These are phyloP conservation scores for Alligator sinensis DNA, from an alignment of 2,113 vertebrate species.

Conservation along the genomic window DNA sequence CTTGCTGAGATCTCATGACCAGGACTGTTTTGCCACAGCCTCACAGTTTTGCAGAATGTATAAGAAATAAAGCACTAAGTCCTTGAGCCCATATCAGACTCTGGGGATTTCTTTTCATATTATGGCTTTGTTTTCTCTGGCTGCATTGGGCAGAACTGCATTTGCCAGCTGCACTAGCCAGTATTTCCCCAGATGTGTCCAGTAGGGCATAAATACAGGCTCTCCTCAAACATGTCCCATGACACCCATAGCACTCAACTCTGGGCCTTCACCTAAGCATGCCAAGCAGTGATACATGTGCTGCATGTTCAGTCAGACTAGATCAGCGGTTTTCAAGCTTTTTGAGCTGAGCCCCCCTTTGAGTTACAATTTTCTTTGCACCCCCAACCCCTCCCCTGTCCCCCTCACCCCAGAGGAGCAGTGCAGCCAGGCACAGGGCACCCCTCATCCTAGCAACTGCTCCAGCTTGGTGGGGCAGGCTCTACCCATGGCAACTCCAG, in stretches of 20 bases:
- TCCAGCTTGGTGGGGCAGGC: too few species aligned
- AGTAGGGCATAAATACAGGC: background rate
- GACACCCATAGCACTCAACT: background rate
- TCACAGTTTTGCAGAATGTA: fast-evolving
- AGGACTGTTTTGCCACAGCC: background rate
- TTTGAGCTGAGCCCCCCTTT: too few species aligned
- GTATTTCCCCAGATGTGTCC: background rate
- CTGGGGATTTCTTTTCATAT: background rate
- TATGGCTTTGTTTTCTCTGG: background rate
- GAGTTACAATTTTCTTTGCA: too few species aligned
- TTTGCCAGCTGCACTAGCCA: background rate
- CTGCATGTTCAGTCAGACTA: too few species aligned
- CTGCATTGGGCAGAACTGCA: fast-evolving
- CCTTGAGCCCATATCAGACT: fast-evolving
- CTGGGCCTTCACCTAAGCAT: background rate
- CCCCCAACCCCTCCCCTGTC: too few species aligned
- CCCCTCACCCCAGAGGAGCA: too few species aligned
- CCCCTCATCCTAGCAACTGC: too few species aligned
- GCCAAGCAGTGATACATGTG: background rate
- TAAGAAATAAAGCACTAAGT: background rate
- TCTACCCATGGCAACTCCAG: too few species aligned
- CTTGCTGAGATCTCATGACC: background rate
- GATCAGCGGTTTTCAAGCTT: too few species aligned
- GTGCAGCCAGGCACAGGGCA: too few species aligned
- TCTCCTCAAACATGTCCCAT: background rate